Conservation (phyloP, 1,140 invertebrate species). For the Atta colombica region DNA sequence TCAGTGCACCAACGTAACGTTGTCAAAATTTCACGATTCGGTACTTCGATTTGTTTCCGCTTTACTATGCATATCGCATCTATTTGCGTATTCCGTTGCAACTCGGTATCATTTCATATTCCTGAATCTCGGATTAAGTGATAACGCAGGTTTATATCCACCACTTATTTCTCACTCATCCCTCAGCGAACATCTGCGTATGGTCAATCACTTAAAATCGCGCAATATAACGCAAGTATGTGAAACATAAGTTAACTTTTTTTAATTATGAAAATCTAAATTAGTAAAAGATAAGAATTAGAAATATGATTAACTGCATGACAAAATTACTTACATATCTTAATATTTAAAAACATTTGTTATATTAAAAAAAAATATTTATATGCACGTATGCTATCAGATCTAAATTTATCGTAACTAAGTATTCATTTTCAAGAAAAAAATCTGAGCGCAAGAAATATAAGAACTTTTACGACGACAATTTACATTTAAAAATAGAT, state of each 20-base stretch:
- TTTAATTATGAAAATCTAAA: not conserved
- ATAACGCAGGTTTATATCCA: slow-evolving; percentile 41
- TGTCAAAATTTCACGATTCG: slow-evolving; percentile 39
- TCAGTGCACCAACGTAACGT: not conserved
- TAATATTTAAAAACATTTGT: not conserved
- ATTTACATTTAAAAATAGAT: not conserved
- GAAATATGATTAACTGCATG: not conserved
- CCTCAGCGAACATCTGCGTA: not conserved
- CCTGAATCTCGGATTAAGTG: slow-evolving; percentile 18
- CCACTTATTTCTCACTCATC: slow-evolving; percentile 15
- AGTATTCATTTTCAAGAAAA: not conserved
- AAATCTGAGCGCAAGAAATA: not conserved
- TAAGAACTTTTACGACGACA: not conserved
- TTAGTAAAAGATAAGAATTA: no score
- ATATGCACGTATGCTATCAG: not conserved
- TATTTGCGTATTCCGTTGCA: slow-evolving; percentile 12
- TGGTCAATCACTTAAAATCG: slow-evolving; percentile 20
- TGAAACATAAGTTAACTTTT: not conserved
- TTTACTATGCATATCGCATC: slow-evolving; percentile 34
- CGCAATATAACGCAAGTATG: not conserved
- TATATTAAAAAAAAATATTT: not conserved
- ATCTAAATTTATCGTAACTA: not conserved
- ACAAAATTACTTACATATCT: not conserved
- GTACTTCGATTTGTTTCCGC: slow-evolving; percentile 26
- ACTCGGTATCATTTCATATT: slow-evolving; percentile 25